A percentile compares a stretch with the other conserved stretches of the same genome.
Evolutionary conservation across 2,113 vertebrate genomes (phyloP).

Genomic region (Tyto alba): DNA sequence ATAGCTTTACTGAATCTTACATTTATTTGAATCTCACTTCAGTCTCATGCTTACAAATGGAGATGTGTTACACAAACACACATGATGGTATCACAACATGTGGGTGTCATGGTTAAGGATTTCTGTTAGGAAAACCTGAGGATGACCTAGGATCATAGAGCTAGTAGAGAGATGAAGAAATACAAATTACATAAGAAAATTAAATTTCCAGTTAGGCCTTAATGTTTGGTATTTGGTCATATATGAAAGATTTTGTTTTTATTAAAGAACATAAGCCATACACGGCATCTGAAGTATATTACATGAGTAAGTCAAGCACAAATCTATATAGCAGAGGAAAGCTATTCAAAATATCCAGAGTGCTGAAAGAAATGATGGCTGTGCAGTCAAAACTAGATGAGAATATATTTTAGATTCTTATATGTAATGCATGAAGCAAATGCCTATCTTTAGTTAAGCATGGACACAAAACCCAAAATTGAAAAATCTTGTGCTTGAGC

Average conservation of each 20-base stretch:
- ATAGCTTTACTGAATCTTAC: background rate
- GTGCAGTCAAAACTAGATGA: background rate
- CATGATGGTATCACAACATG: fast-evolving
- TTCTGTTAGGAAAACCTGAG: background rate
- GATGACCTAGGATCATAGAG: background rate
- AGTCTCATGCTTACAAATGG: background rate
- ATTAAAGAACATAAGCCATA: background rate
- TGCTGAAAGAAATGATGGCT: background rate
- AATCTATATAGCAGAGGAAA: background rate
- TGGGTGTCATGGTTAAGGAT: background rate
- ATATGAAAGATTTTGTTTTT: background rate
- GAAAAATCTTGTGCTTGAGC: background rate
- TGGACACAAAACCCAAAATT: background rate
- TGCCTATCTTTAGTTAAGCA: background rate
- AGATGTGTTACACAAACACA: background rate
- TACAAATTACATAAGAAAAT: background rate
- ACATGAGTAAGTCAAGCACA: background rate
- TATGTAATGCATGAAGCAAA: background rate
- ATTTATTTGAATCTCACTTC: background rate
- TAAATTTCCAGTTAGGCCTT: background rate
- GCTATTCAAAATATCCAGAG: background rate
- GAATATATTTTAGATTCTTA: background rate
- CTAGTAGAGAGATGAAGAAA: background rate
- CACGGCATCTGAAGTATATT: background rate
- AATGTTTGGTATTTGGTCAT: background rate